Evolutionary conservation across 2,113 vertebrate species (phyloP), one percentile per base, ranked within the genome.

Genomic region (Orientallactaga bullata): DNA sequence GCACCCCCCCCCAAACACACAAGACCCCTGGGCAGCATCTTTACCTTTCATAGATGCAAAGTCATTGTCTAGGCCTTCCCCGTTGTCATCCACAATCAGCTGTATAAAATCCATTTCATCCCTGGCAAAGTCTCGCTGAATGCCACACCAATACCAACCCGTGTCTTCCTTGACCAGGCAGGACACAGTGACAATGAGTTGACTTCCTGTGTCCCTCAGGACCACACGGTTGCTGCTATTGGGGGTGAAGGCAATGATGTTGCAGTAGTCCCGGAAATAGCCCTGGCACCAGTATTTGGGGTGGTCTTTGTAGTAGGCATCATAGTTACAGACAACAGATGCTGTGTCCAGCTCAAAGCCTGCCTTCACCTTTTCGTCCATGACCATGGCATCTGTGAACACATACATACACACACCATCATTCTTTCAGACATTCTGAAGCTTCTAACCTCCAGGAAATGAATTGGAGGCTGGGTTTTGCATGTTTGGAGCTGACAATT

Each of bases 71-170:
- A 12, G 5, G 60, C 3, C 47, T 32, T 28, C 20, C 65, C 32
- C 63, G 30, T 37, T 23, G n/a, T 96, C 94, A 1, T n/a, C 76
- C 76, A 96, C 95, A 16, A 92, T 63, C 71, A 97, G 58, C 83
- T 96, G n/a, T 9, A 86, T 96, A 30, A 96, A 97, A 71, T 97
- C 96, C 96, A 96, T 95, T 66, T 90, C 61, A 23, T 95, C 95
- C 72, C 92, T 88, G 85, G 92, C 95, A 51, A 95, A 95, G 58
- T 89, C 66, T 39, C 63, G 0, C 94, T 92, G 94, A 76, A 97
- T 81, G 37, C 97, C 95, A 32, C 96, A 97, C 92, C 94, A 96
- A 82, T 93, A 94, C 95, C 95, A 96, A 60, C 95, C 95, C 0
- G 82, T 26, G 2, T 96, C 97, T 24, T 95, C 94, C 72, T 90